A percentile compares a stretch with the other conserved stretches of the same genome.
Conservation (phyloP, 2,113 vertebrate genomes). For the Menidia beryllina region DNA sequence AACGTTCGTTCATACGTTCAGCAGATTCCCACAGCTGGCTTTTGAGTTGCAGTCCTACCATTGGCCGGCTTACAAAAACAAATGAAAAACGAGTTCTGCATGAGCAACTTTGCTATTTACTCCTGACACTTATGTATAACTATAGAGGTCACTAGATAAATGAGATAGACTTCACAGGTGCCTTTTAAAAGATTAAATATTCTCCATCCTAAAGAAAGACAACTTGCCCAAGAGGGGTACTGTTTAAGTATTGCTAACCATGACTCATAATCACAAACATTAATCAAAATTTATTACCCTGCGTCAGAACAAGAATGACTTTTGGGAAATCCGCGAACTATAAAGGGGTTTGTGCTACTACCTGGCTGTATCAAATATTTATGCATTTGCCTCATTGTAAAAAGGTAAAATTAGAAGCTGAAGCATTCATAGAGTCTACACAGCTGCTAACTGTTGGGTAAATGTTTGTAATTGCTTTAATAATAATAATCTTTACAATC, state of each 20-base stretch:
- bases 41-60: constrained; percentile 8
- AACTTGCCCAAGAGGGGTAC: constrained; percentile 58
- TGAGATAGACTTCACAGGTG: constrained; percentile 37
- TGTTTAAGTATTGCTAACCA: constrained; percentile 65
- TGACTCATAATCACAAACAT: constrained; percentile 65
- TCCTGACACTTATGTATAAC: constrained; percentile 37
- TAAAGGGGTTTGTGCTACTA: not conserved
- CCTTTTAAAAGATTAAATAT: constrained; percentile 48
- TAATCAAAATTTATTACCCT: constrained; percentile 63
- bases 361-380: constrained; percentile 1
- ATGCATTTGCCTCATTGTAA: not conserved
- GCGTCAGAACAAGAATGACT: constrained; percentile 50
- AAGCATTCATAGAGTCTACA: not conserved
- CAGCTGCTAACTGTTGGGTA: not conserved
- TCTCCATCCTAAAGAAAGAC: constrained; percentile 55
- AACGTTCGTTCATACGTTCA: not conserved
- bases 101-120: constrained; percentile 29
- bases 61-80: constrained; percentile 4
- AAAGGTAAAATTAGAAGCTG: not conserved
- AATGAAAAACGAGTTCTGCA: not conserved
- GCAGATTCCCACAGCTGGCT: constrained; percentile 3
- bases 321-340: constrained; percentile 47
- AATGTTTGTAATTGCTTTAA: not conserved
- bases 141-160: constrained; percentile 69
- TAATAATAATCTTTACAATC: not conserved